A percentile compares a stretch with the other conserved stretches of the same genome.
Evolutionary conservation across 2,888 invertebrate genomes (phyloP).

Genomic region (Onthophagus sagittarius): DNA sequence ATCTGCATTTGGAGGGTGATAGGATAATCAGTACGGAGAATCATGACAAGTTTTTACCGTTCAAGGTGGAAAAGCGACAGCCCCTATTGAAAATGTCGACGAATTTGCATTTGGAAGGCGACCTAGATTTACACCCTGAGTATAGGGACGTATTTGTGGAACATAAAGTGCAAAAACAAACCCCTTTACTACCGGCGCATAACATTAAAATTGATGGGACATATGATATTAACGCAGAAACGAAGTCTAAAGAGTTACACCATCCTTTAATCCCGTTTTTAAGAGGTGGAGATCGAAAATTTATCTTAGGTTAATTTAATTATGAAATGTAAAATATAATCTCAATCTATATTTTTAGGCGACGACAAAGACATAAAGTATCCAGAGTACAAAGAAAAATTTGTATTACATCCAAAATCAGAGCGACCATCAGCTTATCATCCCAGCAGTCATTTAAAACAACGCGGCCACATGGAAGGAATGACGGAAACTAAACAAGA

Average conservation of each 20-base stretch:
- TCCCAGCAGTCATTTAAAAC: conserved; percentile 36
- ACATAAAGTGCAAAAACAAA: conserved; percentile 36
- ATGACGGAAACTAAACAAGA: conserved; percentile 34
- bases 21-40: conserved; percentile 45
- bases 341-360: background rate
- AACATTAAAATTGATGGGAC: conserved; percentile 48
- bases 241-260: conserved; percentile 45
- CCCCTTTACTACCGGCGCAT: conserved; percentile 37
- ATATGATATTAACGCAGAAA: conserved; percentile 46
- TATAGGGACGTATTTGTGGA: conserved; percentile 44
- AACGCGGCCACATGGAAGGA: conserved; percentile 31
- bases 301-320: conserved; percentile 13
- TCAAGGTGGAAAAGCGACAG: conserved; percentile 47
- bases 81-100: conserved; percentile 45
- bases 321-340: background rate
- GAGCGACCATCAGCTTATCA: conserved; percentile 25
- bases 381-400: conserved; percentile 43
- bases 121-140: conserved; percentile 48
- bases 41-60: conserved; percentile 46
- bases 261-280: conserved; percentile 43
- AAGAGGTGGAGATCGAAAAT: conserved; percentile 27
- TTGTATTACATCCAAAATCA: conserved; percentile 28
- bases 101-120: conserved; percentile 52
- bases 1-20: conserved; percentile 52
- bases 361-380: conserved; percentile 26